phyloP scores from a whole-genome alignment of 2,888 invertebrate species.

The Morpho achilles region DNA sequence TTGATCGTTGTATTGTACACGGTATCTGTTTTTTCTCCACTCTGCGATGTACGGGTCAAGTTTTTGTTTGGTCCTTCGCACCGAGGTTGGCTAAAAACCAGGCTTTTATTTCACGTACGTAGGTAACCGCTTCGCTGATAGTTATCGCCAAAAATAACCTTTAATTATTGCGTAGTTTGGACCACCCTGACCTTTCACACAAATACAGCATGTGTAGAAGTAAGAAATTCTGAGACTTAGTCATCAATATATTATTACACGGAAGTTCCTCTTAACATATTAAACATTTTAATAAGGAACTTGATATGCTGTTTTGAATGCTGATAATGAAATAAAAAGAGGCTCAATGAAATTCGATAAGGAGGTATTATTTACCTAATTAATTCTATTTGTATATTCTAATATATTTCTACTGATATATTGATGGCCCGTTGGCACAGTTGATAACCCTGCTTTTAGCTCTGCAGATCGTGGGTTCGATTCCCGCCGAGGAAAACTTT shows the following conservation, averaged over 20 bases:
- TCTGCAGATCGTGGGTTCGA: too few relatives aligned
- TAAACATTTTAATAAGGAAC: constrained; percentile 16
- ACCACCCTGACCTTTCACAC: constrained; percentile 74
- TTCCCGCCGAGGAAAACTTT: too few relatives aligned
- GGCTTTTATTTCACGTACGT: constrained; percentile 67
- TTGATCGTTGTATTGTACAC: too few relatives aligned
- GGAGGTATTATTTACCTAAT: background rate
- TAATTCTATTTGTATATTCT: background rate
- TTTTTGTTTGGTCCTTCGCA: constrained; percentile 59
- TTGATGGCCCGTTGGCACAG: too few relatives aligned
- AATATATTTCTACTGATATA: too few relatives aligned
- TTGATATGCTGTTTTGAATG: constrained; percentile 3
- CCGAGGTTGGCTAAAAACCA: constrained; percentile 60
- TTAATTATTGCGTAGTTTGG: constrained; percentile 76
- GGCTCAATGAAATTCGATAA: constrained; percentile 1
- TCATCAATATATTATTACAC: constrained; percentile 22
- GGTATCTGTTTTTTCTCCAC: too few relatives aligned
- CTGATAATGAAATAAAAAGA: constrained; percentile 7
- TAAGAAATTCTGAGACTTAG: constrained; percentile 39
- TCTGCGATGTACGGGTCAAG: constrained; percentile 42
- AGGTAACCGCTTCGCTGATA: constrained; percentile 75
- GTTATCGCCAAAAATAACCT: constrained; percentile 78
- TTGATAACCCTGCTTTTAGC: too few relatives aligned
- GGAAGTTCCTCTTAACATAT: constrained; percentile 18
- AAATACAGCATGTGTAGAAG: constrained; percentile 51